Conservation (phyloP, 2,797 vertebrate genomes). For the Aeoliscus strigatus region DNA sequence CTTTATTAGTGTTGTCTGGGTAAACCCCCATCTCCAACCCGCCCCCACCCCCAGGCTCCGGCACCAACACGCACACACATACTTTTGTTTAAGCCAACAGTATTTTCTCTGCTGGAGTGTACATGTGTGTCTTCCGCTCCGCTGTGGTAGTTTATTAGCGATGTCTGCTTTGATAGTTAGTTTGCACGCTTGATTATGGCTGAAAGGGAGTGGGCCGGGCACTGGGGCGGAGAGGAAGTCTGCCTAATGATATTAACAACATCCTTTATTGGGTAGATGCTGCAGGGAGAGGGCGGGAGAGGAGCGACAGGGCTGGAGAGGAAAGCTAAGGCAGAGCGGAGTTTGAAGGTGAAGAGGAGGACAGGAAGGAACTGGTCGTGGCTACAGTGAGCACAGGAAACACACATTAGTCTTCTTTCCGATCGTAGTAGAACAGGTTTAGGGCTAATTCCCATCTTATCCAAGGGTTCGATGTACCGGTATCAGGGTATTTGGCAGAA, state of each 20-base stretch:
- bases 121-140: slow-evolving; percentile 44
- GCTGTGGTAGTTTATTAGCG: slow-evolving; percentile 64
- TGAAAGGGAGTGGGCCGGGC: slow-evolving; percentile 60
- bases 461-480: too few relatives aligned
- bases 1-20: slow-evolving; percentile 54
- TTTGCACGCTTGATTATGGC: slow-evolving; percentile 68
- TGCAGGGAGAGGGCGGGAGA: slow-evolving; percentile 37
- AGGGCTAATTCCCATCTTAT: too few relatives aligned
- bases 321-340: slow-evolving; percentile 1
- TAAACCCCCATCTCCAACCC: slow-evolving; percentile 19
- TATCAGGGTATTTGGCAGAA: too few relatives aligned
- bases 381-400: too few relatives aligned
- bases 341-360: slow-evolving; percentile 1
- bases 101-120: slow-evolving; percentile 37
- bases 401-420: too few relatives aligned
- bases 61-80: slow-evolving; percentile 10
- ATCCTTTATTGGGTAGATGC: slow-evolving; percentile 67
- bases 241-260: slow-evolving; percentile 75
- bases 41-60: neutral
- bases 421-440: too few relatives aligned
- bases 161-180: slow-evolving; percentile 71
- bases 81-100: slow-evolving; percentile 35
- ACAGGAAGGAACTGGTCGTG: slow-evolving; percentile 6
- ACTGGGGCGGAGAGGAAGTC: slow-evolving; percentile 61
- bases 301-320: slow-evolving; percentile 11